These are phyloP conservation scores for Holothuria glaberrima DNA, from an alignment of 35 echinoderm and acorn worm genomes.

Conservation along the genomic window DNA sequence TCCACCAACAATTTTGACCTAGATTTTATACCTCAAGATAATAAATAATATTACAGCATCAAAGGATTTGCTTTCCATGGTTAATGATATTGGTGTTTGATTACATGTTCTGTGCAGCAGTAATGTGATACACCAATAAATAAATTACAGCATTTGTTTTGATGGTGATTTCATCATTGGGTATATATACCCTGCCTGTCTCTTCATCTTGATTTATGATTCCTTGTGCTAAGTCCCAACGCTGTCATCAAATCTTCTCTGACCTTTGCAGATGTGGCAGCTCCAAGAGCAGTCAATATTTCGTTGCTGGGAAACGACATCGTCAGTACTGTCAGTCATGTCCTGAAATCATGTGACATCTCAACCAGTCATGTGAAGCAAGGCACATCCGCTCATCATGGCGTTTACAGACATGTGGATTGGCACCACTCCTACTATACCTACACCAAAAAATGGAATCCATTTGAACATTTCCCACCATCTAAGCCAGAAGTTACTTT, in stretches of 20 bases:
- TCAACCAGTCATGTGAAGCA: slow-evolving; percentile 75
- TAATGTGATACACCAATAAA: too few relatives aligned
- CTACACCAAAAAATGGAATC: slow-evolving; percentile 77
- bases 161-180: too few relatives aligned
- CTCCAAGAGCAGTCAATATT: slow-evolving; percentile 73
- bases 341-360: slow-evolving; percentile 82
- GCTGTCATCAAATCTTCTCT: not conserved
- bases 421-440: slow-evolving; percentile 88
- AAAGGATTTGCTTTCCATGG: too few relatives aligned
- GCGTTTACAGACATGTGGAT: slow-evolving; percentile 65
- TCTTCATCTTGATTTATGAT: not conserved
- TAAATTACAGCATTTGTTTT: too few relatives aligned
- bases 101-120: too few relatives aligned
- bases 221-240: not conserved
- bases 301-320: slow-evolving; percentile 66
- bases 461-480: slow-evolving; percentile 30
- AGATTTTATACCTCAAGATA: too few relatives aligned
- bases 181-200: too few relatives aligned
- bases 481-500: slow-evolving; percentile 69
- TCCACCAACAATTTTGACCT: too few relatives aligned
- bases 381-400: not conserved
- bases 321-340: slow-evolving; percentile 76
- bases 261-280: not conserved
- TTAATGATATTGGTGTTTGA: too few relatives aligned
- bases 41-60: too few relatives aligned